A percentile compares a stretch with the other conserved stretches of the same genome.
Conservation (phyloP, 1,140 invertebrate genomes). For the Mylabris phalerata region DNA sequence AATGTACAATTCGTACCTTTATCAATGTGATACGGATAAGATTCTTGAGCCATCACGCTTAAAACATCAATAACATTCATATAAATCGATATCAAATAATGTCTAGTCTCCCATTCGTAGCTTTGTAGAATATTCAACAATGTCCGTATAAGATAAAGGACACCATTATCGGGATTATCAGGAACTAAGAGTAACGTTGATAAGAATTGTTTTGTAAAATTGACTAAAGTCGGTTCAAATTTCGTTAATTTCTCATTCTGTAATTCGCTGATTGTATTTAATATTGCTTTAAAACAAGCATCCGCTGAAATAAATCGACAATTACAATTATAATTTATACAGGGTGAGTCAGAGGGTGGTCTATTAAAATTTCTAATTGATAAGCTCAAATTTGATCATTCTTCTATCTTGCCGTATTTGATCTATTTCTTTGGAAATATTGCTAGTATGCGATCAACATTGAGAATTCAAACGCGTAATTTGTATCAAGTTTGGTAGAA, state of each 20-base stretch:
- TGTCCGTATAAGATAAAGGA: constrained; percentile 67
- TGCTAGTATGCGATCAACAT: too few species aligned
- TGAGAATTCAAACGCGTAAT: too few species aligned
- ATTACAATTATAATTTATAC: constrained; percentile 6
- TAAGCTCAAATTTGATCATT: too few species aligned
- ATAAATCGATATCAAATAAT: constrained; percentile 55
- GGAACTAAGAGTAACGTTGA: constrained; percentile 81
- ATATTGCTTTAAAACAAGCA: constrained; percentile 84
- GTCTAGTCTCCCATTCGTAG: constrained; percentile 60
- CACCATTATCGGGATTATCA: constrained; percentile 80
- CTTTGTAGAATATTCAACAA: constrained; percentile 68
- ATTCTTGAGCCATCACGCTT: constrained; percentile 65
- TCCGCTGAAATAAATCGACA: constrained; percentile 57
- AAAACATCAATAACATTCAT: constrained; percentile 68
- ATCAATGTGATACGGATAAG: constrained; percentile 74
- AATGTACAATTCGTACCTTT: constrained; percentile 47
- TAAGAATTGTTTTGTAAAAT: constrained; percentile 71
- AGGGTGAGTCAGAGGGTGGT: too few species aligned
- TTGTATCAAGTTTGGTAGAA: too few species aligned
- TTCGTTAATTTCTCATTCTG: constrained; percentile 58
- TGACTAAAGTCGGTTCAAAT: constrained; percentile 63
- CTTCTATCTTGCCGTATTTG: too few species aligned
- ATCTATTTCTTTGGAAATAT: too few species aligned
- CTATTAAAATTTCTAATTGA: too few species aligned
- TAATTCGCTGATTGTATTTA: constrained; percentile 72